Evolutionary conservation across 2,797 vertebrate species (phyloP).

Genomic region (Avahi laniger): DNA sequence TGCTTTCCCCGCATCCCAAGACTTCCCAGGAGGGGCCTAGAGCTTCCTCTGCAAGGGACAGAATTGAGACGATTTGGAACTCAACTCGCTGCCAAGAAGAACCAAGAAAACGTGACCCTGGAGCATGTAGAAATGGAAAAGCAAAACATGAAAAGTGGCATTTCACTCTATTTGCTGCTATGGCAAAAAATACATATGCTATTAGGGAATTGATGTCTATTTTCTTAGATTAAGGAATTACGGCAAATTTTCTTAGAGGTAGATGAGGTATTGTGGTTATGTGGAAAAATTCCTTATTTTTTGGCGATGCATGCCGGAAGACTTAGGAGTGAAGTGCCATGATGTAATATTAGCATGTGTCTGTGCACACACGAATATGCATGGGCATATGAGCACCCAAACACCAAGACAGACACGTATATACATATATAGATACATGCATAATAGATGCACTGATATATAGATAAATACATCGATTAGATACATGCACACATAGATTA

Average conservation of each 20-base stretch:
- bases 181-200: not conserved
- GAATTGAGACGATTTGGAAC: not conserved
- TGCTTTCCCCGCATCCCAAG: not conserved
- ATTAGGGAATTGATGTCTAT: not conserved
- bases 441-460: not conserved
- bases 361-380: not conserved
- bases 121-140: not conserved
- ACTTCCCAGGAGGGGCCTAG: not conserved
- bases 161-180: not conserved
- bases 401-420: not conserved
- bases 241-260: slow-evolving; percentile 22
- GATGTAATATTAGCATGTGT: not conserved
- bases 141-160: not conserved
- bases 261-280: not conserved
- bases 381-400: not conserved
- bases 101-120: not conserved
- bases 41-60: not conserved
- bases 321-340: not conserved
- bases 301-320: not conserved
- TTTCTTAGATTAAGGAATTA: not conserved
- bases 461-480: not conserved
- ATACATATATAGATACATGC: not conserved
- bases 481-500: not conserved
- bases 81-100: not conserved
- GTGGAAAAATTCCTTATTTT: slow-evolving; percentile 5